A percentile compares a stretch with the other conserved stretches of the same genome.
Conservation (phyloP, 2,113 vertebrate genomes). For the Pluvialis apricaria region DNA sequence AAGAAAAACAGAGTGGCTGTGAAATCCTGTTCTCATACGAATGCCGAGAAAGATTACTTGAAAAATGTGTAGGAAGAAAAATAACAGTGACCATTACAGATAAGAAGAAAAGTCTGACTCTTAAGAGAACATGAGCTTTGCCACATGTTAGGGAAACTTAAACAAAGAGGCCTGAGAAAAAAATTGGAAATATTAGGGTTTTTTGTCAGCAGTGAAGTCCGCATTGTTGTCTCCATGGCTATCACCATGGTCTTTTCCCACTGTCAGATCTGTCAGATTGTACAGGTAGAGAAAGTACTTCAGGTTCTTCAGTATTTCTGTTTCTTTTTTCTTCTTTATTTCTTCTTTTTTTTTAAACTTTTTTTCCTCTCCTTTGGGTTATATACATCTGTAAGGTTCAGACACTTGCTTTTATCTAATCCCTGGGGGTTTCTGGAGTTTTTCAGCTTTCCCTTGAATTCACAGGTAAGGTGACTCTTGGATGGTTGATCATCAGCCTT, state of each 20-base stretch:
- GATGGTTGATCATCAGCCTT: neutral
- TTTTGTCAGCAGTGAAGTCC: neutral
- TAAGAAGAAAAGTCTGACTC: neutral
- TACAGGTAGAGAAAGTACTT: neutral
- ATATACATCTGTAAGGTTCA: neutral
- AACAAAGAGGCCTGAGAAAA: neutral
- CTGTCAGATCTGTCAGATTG: neutral
- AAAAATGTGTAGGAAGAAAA: slow-evolving; percentile 26
- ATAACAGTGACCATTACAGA: neutral
- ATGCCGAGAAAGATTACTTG: neutral
- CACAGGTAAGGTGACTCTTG: neutral
- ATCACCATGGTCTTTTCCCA: neutral
- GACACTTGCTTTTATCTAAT: neutral
- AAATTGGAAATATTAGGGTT: neutral
- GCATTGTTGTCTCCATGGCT: neutral
- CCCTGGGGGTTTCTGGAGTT: neutral
- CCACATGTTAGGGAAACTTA: slow-evolving; percentile 5
- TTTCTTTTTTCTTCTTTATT: neutral
- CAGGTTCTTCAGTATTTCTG: neutral
- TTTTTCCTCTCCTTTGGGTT: neutral
- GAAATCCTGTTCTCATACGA: neutral
- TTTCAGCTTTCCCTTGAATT: neutral
- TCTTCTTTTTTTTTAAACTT: neutral
- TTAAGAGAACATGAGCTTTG: slow-evolving; percentile 6
- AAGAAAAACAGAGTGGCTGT: neutral